phyloP scores from a whole-genome alignment of 2,888 invertebrate species.

The Liposcelis brunnea region DNA sequence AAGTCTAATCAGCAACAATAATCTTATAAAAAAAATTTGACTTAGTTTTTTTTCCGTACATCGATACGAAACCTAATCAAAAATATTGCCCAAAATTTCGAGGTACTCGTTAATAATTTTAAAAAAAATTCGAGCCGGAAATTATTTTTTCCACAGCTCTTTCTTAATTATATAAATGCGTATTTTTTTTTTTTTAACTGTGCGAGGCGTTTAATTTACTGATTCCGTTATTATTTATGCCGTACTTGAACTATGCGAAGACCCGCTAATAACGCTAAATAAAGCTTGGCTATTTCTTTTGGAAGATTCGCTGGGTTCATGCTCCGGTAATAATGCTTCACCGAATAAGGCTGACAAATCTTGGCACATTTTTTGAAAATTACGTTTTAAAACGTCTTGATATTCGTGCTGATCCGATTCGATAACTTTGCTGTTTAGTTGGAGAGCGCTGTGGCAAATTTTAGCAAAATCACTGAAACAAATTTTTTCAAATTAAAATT shows the following conservation, averaged over 20 bases:
- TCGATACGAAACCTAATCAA: too few relatives aligned
- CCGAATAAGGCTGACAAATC: slow-evolving; percentile 56
- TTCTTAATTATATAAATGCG: too few relatives aligned
- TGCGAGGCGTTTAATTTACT: neutral
- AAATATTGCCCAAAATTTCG: too few relatives aligned
- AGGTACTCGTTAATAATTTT: too few relatives aligned
- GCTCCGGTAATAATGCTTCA: slow-evolving; percentile 48
- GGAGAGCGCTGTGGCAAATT: slow-evolving; percentile 76
- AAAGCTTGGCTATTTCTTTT: slow-evolving; percentile 62
- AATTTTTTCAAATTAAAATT: slow-evolving; percentile 19
- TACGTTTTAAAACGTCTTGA: slow-evolving; percentile 71
- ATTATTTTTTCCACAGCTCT: too few relatives aligned
- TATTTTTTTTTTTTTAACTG: too few relatives aligned
- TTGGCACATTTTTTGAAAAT: slow-evolving; percentile 71
- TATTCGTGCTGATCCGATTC: slow-evolving; percentile 80
- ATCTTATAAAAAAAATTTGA: too few relatives aligned
- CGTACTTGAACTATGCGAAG: slow-evolving; percentile 62
- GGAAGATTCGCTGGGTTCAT: slow-evolving; percentile 34
- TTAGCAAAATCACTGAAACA: slow-evolving; percentile 79
- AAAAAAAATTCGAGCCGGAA: too few relatives aligned
- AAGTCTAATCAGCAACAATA: too few relatives aligned
- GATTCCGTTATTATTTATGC: slow-evolving; percentile 33
- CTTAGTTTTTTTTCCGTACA: too few relatives aligned
- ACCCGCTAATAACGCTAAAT: slow-evolving; percentile 63
- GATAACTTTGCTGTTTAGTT: slow-evolving; percentile 76